These are phyloP conservation scores for Aethina tumida DNA, from an alignment of 1,140 invertebrate genomes.

Conservation along the genomic window DNA sequence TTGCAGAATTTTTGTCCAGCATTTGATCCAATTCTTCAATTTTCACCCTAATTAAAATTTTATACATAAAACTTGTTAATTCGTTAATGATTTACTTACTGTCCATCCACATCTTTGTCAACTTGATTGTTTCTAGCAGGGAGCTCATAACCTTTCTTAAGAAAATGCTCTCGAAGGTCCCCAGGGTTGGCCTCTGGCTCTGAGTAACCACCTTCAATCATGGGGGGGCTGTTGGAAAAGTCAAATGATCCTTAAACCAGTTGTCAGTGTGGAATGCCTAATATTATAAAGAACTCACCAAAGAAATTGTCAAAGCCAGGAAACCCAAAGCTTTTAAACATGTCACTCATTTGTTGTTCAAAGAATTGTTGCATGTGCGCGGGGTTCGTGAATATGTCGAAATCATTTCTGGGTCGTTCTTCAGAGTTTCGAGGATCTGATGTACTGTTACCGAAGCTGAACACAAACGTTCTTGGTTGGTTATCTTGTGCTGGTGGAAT, in stretches of 20 bases:
- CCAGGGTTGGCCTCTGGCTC: slow-evolving; percentile 4
- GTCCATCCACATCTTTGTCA: slow-evolving; percentile 43
- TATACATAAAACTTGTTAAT: slow-evolving; percentile 35
- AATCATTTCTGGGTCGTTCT: no score
- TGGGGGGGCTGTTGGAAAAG: background rate
- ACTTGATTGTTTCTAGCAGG: slow-evolving; percentile 22
- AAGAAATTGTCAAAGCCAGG: slow-evolving; percentile 26
- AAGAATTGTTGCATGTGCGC: slow-evolving; percentile 40
- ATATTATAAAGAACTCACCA: slow-evolving; percentile 5
- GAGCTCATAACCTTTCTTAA: slow-evolving; percentile 36
- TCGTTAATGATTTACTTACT: slow-evolving; percentile 38
- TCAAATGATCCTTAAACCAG: no score
- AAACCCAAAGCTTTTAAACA: slow-evolving; percentile 31
- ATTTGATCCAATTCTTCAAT: slow-evolving; percentile 4
- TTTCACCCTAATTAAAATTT: slow-evolving; percentile 32
- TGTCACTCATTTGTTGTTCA: slow-evolving; percentile 37
- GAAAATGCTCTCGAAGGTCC: slow-evolving; percentile 36
- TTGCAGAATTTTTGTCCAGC: slow-evolving; percentile 3
- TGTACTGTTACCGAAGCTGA: no score
- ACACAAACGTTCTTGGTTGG: no score
- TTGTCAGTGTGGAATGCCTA: background rate
- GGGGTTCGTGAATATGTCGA: slow-evolving; percentile 38
- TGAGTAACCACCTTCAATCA: slow-evolving; percentile 4
- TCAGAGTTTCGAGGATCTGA: no score
- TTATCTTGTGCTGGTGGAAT: no score